Conservation (phyloP, 2,888 invertebrate genomes). For the Cactoblastis cactorum region DNA sequence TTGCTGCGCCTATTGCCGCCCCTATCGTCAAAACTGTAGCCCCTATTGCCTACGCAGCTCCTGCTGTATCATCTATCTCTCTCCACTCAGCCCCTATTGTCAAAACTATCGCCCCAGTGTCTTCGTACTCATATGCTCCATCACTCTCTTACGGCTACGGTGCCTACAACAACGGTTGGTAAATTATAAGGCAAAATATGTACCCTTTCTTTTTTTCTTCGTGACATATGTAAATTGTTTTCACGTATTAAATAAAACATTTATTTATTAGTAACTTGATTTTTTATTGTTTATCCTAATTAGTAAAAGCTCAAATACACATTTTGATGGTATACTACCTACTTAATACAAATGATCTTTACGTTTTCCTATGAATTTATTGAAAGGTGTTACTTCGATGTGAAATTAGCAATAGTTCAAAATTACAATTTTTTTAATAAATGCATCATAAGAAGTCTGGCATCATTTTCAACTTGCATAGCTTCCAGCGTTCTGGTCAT, state of each 20-base stretch:
- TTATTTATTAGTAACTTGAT: background rate
- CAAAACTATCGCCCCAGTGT: background rate
- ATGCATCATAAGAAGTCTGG: too few relatives aligned
- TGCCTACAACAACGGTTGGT: slow-evolving; percentile 38
- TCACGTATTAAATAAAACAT: background rate
- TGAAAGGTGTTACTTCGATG: too few relatives aligned
- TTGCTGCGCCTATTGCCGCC: slow-evolving; percentile 10
- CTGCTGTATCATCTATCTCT: slow-evolving; percentile 11
- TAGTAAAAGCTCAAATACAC: too few relatives aligned
- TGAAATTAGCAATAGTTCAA: too few relatives aligned
- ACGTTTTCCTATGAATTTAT: too few relatives aligned
- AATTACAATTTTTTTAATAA: too few relatives aligned
- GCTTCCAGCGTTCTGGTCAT: too few relatives aligned
- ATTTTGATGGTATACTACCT: too few relatives aligned
- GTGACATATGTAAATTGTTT: background rate
- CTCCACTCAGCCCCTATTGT: slow-evolving; percentile 6
- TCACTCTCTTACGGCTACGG: slow-evolving; percentile 14
- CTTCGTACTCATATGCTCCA: slow-evolving; percentile 7
- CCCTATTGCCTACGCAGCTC: slow-evolving; percentile 14
- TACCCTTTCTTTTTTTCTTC: slow-evolving; percentile 6
- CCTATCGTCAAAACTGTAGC: slow-evolving; percentile 9
- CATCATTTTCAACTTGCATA: too few relatives aligned
- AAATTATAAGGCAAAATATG: slow-evolving; percentile 18
- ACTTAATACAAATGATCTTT: too few relatives aligned
- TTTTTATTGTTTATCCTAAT: background rate